These are phyloP conservation scores for Balanococcus diminutus DNA, from an alignment of 2,888 invertebrate genomes.

Conservation along the genomic window DNA sequence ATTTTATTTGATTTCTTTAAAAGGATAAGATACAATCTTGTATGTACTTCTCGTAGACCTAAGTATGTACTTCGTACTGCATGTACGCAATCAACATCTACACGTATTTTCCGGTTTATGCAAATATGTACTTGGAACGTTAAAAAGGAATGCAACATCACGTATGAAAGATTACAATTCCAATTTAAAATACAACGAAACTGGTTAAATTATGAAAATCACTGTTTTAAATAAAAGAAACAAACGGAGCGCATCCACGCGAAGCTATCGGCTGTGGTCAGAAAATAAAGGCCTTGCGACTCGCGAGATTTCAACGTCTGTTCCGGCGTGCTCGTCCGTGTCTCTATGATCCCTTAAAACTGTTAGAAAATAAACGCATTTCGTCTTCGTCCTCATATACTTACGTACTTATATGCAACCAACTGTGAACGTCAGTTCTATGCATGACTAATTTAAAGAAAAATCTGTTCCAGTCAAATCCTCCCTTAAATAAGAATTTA, in stretches of 20 bases:
- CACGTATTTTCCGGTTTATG: constrained; percentile 16
- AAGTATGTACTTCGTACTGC: background rate
- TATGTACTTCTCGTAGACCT: too few relatives aligned
- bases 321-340: too few relatives aligned
- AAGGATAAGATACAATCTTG: background rate
- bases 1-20: background rate
- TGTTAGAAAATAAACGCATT: background rate
- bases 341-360: background rate
- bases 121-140: background rate
- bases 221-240: constrained; percentile 36
- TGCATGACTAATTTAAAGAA: constrained; percentile 12
- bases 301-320: background rate
- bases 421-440: constrained; percentile 20
- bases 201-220: constrained; percentile 41
- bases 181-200: constrained; percentile 37
- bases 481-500: constrained; percentile 37
- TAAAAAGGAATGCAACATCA: constrained; percentile 7
- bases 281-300: background rate
- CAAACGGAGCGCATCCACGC: constrained; percentile 31
- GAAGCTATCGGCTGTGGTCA: constrained; percentile 28
- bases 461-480: constrained; percentile 38
- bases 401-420: background rate
- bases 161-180: constrained; percentile 18
- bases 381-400: background rate
- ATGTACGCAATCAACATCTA: too few relatives aligned